These are phyloP conservation scores for Choloepus hoffmanni DNA, from an alignment of 2,113 vertebrate genomes.

Conservation along the genomic window DNA sequence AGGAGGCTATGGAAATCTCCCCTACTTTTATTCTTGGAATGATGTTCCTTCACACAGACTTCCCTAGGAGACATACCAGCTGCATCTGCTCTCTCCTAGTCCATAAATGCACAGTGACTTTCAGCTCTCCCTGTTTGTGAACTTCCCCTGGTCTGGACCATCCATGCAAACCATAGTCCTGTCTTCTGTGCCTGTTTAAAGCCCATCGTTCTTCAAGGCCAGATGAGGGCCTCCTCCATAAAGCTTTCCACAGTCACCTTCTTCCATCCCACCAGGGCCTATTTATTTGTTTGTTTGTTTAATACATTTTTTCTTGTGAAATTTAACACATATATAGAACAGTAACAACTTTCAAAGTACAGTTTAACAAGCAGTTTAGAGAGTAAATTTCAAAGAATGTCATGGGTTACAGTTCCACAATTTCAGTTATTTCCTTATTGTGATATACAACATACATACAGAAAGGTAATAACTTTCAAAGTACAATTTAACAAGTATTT, in stretches of 20 bases:
- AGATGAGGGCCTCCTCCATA: neutral
- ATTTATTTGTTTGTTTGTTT: neutral
- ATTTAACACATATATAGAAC: no score
- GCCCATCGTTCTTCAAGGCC: neutral
- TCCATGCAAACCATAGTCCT: neutral
- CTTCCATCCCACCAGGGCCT: accelerated
- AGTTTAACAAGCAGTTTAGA: no score
- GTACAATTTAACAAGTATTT: no score
- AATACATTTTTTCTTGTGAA: no score
- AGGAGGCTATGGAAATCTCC: neutral
- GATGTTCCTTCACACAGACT: neutral
- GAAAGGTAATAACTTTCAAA: no score
- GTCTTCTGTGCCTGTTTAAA: neutral
- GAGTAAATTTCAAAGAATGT: no score
- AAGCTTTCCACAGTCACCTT: neutral
- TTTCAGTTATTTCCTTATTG: no score
- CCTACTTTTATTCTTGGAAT: neutral
- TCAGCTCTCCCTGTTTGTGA: neutral
- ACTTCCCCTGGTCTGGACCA: neutral
- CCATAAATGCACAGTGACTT: neutral
- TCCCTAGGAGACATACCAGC: neutral
- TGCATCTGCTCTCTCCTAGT: neutral
- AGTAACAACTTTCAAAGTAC: no score
- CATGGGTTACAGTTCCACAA: no score
- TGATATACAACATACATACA: no score